Base-by-base conservation (phyloP, 2,888 invertebrate genomes). In the Physocephala rufipes region DNA sequence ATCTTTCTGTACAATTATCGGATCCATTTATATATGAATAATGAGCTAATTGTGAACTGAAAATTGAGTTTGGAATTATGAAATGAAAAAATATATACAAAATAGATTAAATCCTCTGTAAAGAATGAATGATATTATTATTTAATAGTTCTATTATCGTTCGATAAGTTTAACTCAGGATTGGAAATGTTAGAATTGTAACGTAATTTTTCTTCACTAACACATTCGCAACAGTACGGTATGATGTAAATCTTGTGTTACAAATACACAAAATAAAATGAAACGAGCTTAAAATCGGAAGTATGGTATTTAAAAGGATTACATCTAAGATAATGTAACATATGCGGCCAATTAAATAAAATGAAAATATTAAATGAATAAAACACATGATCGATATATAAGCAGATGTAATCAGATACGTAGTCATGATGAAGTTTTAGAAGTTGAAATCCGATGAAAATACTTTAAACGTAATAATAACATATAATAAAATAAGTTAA, bases 401-500 rank as follows among this genome's bases (percentile, higher is more conserved):
- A 45, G 26, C 13, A 16, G 16, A n/a, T 55, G 64, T 21, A 24
- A n/a, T n/a, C n/a, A 16, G 49, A 21, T 64, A 28, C 24, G 26
- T n/a, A 26, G 47, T 45, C 45, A 28, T 49, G 59, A 30, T 47
- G 62, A 66, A 62, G n/a, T 55, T 62, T 58, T 58, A 55, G 21
- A 49, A 30, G 26, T 64, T 70, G 16, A 53, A 51, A 16, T n/a
- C 28, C 51, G 49, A 71, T 30, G 62, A 68, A 68, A 68, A 68
- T 71, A 71, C 71, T 71, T 71, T 68, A 65, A 68, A 71, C 36
- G 73, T 62, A 61, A 68, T 69, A 65, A 67, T 63, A 71, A 73
- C 76, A 77, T 77, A 79, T 77, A 76, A 78, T 79, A 76, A 76
- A 82, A 82, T 82, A 82, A 82, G 80, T 82, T 82, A 82, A n/a